phyloP scores from a whole-genome alignment of 2,888 invertebrate genomes.

The Caenorhabditis afra region DNA sequence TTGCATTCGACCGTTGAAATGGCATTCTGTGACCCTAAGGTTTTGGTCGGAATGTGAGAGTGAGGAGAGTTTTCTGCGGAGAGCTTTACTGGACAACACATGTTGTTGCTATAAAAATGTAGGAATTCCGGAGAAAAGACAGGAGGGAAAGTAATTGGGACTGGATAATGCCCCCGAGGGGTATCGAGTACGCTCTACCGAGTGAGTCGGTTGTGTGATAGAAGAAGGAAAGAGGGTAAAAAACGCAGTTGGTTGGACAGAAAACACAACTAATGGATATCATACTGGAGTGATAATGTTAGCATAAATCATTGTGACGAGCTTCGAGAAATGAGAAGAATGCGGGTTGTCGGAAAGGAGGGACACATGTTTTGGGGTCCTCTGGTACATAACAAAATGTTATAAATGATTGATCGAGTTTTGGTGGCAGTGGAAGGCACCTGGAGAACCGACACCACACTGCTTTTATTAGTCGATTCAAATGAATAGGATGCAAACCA shows the following conservation, averaged over 20 bases:
- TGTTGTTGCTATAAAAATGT: slow-evolving; percentile 29
- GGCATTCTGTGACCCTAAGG: too few relatives aligned
- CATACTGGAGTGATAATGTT: slow-evolving; percentile 24
- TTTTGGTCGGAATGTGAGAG: too few relatives aligned
- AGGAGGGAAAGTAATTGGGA: slow-evolving; percentile 20
- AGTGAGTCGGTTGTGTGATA: slow-evolving; percentile 9
- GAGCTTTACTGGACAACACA: slow-evolving; percentile 25
- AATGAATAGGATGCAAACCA: slow-evolving; percentile 49
- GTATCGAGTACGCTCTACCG: slow-evolving; percentile 20
- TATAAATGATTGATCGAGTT: slow-evolving; percentile 37
- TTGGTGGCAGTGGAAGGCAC: not conserved
- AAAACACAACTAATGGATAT: slow-evolving; percentile 30
- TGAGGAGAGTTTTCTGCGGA: not conserved
- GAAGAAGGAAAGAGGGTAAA: slow-evolving; percentile 16
- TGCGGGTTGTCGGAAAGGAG: not conserved
- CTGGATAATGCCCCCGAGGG: slow-evolving; percentile 40
- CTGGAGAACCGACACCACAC: too few relatives aligned
- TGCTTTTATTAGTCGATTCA: slow-evolving; percentile 41
- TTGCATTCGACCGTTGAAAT: too few relatives aligned
- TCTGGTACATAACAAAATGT: slow-evolving; percentile 38
- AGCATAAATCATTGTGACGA: slow-evolving; percentile 40
- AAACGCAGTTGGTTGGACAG: slow-evolving; percentile 1
- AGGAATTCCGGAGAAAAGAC: slow-evolving; percentile 20
- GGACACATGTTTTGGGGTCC: slow-evolving; percentile 27
- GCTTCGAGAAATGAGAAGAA: not conserved